Evolutionary conservation across 2,797 vertebrate genomes (phyloP).

Genomic region (Mus spretus): DNA sequence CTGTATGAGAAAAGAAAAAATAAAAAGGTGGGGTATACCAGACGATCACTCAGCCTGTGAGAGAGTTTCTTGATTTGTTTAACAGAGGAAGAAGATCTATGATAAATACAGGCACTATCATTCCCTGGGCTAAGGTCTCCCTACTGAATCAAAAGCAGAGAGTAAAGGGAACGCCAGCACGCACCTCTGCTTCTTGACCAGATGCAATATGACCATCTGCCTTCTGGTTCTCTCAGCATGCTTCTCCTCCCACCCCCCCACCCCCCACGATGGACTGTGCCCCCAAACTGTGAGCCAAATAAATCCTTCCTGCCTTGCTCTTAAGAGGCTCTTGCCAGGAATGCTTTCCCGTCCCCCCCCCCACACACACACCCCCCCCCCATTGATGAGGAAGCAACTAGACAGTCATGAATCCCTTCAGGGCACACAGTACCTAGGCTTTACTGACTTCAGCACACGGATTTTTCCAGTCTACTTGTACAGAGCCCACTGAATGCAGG

Average conservation of each 20-base stretch:
- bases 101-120: not conserved
- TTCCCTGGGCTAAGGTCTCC: not conserved
- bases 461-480: not conserved
- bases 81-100: not conserved
- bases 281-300: not conserved
- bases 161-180: not conserved
- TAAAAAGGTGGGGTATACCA: too few relatives aligned
- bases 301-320: not conserved
- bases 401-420: rapidly evolving
- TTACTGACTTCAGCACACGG: not conserved
- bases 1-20: not conserved
- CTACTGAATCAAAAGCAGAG: not conserved
- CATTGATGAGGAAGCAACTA: not conserved
- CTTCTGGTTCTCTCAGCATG: not conserved
- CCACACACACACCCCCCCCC: too few relatives aligned
- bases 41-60: not conserved
- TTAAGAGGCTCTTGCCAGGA: not conserved
- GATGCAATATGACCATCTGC: too few relatives aligned
- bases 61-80: not conserved
- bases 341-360: rapidly evolving
- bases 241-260: too few relatives aligned
- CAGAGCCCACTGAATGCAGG: not conserved
- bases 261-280: too few relatives aligned
- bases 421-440: not conserved
- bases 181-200: not conserved